Percentiles rank a stretch among this genome's conserved stretches.
phyloP scores from a whole-genome alignment of 2,888 invertebrate genomes.

The Herminia tarsipennalis region DNA sequence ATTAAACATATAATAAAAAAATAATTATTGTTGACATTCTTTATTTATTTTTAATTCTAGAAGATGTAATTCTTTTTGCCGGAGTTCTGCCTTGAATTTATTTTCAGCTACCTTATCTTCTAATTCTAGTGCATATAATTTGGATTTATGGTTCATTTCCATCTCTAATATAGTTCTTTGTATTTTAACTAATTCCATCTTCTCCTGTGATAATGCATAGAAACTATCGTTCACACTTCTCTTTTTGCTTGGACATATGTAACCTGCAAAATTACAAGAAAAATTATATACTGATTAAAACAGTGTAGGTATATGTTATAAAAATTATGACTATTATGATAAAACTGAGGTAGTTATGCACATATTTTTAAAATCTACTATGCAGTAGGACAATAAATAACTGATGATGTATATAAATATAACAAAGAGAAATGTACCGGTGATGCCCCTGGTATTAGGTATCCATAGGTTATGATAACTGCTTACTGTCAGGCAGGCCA shows the following conservation, averaged over 20 bases:
- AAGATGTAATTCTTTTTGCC: not conserved
- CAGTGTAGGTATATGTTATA: no score
- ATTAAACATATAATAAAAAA: not conserved
- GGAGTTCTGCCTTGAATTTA: not conserved
- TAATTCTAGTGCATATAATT: not conserved
- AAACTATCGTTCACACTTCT: not conserved
- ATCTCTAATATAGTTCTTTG: not conserved
- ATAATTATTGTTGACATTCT: not conserved
- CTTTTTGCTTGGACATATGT: not conserved
- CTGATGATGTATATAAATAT: no score
- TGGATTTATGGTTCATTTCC: not conserved
- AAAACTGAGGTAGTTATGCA: no score
- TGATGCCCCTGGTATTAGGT: no score
- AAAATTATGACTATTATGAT: no score
- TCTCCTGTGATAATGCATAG: not conserved
- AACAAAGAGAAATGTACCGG: no score
- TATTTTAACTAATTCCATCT: not conserved
- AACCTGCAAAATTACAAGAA: not conserved
- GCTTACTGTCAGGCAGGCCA: no score
- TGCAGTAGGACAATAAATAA: no score
- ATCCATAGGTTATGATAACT: no score
- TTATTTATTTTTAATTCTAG: not conserved
- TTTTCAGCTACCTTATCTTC: not conserved
- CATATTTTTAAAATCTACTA: no score
- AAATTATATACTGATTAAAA: no score